These are phyloP conservation scores for Oenanthe oenanthe DNA, from an alignment of 2,113 vertebrate species.

Conservation along the genomic window DNA sequence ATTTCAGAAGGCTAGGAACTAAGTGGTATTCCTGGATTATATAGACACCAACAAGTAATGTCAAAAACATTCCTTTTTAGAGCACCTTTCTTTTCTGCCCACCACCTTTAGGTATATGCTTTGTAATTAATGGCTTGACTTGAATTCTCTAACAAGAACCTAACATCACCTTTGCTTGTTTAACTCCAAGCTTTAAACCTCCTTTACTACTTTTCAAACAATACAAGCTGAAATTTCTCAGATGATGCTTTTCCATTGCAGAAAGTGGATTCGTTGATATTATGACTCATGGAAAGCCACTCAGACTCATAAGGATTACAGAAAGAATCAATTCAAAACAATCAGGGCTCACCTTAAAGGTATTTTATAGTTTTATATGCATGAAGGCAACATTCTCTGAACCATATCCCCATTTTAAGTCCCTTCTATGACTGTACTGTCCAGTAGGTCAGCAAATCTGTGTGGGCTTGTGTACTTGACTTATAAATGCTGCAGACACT, in stretches of 20 bases:
- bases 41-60: not conserved
- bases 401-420: not conserved
- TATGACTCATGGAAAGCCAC: not conserved
- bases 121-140: not conserved
- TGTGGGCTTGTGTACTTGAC: not conserved
- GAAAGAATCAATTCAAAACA: not conserved
- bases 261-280: not conserved
- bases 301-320: not conserved
- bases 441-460: not conserved
- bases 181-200: not conserved
- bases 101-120: not conserved
- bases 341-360: not conserved
- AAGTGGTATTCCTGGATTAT: not conserved
- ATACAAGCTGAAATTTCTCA: not conserved
- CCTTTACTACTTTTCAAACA: not conserved
- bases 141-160: not conserved
- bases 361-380: not conserved
- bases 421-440: not conserved
- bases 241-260: not conserved
- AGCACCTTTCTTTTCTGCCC: not conserved
- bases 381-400: not conserved
- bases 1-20: not conserved
- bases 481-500: not conserved
- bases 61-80: not conserved
- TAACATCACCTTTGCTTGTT: not conserved